Percentiles rank a stretch among this genome's conserved stretches.
Conservation (phyloP, 2,888 invertebrate genomes). For the Philereme vetulata region DNA sequence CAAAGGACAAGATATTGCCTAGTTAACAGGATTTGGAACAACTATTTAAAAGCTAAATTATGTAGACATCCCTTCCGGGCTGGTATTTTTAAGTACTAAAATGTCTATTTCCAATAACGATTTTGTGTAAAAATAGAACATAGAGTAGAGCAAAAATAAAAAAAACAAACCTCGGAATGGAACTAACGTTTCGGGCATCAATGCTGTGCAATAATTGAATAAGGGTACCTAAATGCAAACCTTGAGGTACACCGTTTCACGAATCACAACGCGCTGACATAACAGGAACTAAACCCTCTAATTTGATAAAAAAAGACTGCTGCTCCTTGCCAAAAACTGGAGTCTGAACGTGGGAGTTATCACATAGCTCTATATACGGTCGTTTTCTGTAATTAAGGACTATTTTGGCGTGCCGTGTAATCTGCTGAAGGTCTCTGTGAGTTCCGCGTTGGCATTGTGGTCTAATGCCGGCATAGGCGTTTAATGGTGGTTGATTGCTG, state of each 20-base stretch:
- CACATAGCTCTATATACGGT: slow-evolving; percentile 30
- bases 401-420: slow-evolving; percentile 50
- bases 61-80: slow-evolving; percentile 4
- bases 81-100: not conserved
- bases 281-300: slow-evolving; percentile 8
- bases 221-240: slow-evolving; percentile 4
- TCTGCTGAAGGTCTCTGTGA: slow-evolving; percentile 46
- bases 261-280: not conserved
- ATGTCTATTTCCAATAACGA: no score
- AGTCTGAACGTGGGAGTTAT: slow-evolving; percentile 32
- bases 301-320: slow-evolving; percentile 17
- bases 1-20: slow-evolving; percentile 14
- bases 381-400: slow-evolving; percentile 42
- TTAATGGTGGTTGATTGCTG: slow-evolving; percentile 63
- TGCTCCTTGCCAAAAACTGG: slow-evolving; percentile 22
- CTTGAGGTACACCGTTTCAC: slow-evolving; percentile 10
- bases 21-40: slow-evolving; percentile 11
- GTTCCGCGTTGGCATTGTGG: slow-evolving; percentile 55
- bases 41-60: slow-evolving; percentile 14
- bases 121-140: no score
- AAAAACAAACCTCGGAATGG: not conserved
- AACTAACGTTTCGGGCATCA: not conserved
- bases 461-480: slow-evolving; percentile 69
- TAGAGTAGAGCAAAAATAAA: not conserved
- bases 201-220: not conserved